Percentiles rank a stretch among this genome's conserved stretches.
These are phyloP conservation scores for Varecia variegata DNA, from an alignment of 2,797 vertebrate species.

Conservation along the genomic window DNA sequence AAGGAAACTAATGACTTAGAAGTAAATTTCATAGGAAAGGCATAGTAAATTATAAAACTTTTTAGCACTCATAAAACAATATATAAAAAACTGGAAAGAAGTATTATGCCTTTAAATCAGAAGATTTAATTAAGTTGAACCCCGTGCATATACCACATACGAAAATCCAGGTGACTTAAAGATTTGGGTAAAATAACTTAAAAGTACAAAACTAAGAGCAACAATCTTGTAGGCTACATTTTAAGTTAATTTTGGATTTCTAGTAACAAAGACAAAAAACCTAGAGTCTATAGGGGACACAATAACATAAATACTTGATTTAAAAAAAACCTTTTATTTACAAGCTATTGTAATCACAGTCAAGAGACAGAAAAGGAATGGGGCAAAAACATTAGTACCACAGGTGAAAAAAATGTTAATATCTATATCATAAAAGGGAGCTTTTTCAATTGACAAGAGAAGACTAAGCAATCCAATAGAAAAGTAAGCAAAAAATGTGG, in stretches of 20 bases:
- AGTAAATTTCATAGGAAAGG: not conserved
- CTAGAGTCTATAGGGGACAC: not conserved
- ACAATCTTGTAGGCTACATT: not conserved
- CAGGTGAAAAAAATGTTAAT: not conserved
- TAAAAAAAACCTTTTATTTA: not conserved
- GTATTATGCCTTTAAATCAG: not conserved
- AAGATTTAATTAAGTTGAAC: not conserved
- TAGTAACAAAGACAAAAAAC: not conserved
- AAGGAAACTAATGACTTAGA: not conserved
- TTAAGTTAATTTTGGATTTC: not conserved
- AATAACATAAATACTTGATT: not conserved
- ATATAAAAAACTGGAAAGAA: not conserved
- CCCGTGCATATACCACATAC: not conserved
- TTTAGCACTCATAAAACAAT: not conserved
- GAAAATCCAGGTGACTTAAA: not conserved
- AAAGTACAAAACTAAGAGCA: not conserved
- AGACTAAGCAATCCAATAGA: not conserved
- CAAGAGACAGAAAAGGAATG: not conserved
- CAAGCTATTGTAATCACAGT: not conserved
- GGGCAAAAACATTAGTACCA: not conserved
- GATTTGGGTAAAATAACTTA: not conserved
- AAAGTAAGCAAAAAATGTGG: not conserved
- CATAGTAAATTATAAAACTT: not conserved
- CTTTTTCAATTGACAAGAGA: not conserved
- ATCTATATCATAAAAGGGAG: not conserved